These are phyloP conservation scores for Dascillus cervinus DNA, from an alignment of 2,888 invertebrate genomes.

Conservation along the genomic window DNA sequence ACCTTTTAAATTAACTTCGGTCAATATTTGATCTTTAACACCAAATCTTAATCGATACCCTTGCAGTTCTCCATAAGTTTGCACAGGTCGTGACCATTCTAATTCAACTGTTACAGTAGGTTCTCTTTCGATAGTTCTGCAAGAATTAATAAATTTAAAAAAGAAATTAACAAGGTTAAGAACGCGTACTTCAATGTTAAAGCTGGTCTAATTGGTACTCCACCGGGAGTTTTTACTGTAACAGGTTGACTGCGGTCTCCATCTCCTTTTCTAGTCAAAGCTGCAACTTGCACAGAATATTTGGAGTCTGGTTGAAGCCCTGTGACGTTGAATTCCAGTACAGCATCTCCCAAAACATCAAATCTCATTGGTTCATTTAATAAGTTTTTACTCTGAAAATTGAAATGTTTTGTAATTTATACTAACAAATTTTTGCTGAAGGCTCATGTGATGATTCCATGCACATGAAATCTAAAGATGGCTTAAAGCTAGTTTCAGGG, in stretches of 20 bases:
- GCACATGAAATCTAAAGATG: too few species aligned
- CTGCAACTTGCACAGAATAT: slow-evolving; percentile 92
- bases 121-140: slow-evolving; percentile 74
- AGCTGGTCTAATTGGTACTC: slow-evolving; percentile 79
- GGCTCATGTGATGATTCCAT: too few species aligned
- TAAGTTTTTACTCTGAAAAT: slow-evolving; percentile 58
- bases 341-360: slow-evolving; percentile 74
- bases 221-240: slow-evolving; percentile 85
- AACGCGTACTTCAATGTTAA: slow-evolving; percentile 66
- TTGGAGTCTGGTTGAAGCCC: slow-evolving; percentile 92
- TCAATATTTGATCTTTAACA: slow-evolving; percentile 70
- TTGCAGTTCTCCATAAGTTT: slow-evolving; percentile 81
- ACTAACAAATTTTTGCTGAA: too few species aligned
- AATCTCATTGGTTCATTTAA: slow-evolving; percentile 82
- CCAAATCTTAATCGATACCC: slow-evolving; percentile 85
- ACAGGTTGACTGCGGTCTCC: slow-evolving; percentile 85
- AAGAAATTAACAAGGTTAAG: not conserved
- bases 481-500: too few species aligned
- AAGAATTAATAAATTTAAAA: slow-evolving; percentile 19
- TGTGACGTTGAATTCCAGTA: slow-evolving; percentile 73
- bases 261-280: slow-evolving; percentile 93
- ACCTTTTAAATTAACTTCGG: slow-evolving; percentile 64
- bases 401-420: too few species aligned
- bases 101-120: slow-evolving; percentile 84
- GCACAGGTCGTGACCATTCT: slow-evolving; percentile 85